phyloP scores from a whole-genome alignment of 2,888 invertebrate species.

The Bimastos eiseni region DNA sequence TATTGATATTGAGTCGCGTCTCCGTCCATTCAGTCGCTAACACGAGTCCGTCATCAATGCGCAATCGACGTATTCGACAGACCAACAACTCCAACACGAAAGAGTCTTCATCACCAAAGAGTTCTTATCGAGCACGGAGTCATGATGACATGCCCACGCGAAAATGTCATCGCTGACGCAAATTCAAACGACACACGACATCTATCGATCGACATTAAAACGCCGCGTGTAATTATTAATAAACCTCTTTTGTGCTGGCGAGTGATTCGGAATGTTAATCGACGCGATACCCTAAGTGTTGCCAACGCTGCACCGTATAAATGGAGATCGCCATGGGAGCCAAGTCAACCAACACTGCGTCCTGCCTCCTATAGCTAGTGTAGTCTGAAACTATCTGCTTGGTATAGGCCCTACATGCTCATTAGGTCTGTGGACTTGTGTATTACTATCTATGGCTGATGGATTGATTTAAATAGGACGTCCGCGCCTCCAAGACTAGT shows the following conservation, averaged over 20 bases:
- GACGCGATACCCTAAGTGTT: background rate
- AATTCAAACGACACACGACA: background rate
- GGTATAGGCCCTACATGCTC: background rate
- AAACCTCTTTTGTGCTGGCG: background rate
- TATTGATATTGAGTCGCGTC: background rate
- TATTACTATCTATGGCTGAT: background rate
- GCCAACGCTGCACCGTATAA: background rate
- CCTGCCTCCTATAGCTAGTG: background rate
- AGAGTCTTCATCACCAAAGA: background rate
- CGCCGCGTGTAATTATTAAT: background rate
- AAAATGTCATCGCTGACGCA: background rate
- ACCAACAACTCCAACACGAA: no score
- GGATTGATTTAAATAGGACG: no score
- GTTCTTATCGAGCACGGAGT: background rate
- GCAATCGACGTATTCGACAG: background rate
- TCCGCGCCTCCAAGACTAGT: background rate
- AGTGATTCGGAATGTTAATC: background rate
- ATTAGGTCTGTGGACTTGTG: background rate
- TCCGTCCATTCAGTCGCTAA: background rate
- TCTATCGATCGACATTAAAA: slow-evolving; percentile 13
- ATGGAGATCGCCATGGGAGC: background rate
- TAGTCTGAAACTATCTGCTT: background rate
- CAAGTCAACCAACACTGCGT: background rate
- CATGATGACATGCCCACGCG: no score
- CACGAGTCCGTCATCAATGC: background rate